Percentiles rank a stretch among this genome's conserved stretches.
phyloP scores from a whole-genome alignment of 2,113 vertebrate genomes.

The Pithys albifrons region DNA sequence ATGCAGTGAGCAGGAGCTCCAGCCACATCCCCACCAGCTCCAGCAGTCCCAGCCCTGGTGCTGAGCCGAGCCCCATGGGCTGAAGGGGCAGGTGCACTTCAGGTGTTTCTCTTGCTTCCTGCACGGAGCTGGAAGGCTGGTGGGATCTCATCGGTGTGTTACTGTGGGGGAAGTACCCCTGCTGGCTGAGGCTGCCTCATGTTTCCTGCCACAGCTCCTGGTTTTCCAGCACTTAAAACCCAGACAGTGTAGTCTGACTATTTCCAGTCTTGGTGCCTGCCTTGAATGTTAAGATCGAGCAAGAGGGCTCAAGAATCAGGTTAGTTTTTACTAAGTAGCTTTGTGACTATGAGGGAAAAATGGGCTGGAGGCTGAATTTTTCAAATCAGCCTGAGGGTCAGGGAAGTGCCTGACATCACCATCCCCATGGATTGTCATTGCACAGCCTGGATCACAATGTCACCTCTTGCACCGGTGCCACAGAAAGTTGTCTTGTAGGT shows the following conservation, averaged over 20 bases:
- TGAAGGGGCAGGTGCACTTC: neutral
- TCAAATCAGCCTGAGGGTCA: neutral
- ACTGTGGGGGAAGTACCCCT: neutral
- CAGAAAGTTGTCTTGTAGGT: neutral
- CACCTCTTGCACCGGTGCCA: neutral
- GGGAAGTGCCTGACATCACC: neutral
- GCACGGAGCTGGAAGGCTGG: neutral
- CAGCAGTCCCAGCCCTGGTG: neutral
- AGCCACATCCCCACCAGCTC: neutral
- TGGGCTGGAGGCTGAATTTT: neutral
- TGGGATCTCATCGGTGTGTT: accelerated
- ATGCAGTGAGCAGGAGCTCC: neutral
- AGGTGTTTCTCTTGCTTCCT: neutral
- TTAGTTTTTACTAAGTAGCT: neutral
- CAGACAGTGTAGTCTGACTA: neutral
- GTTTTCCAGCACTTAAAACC: neutral
- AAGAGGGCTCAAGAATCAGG: neutral
- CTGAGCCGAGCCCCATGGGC: neutral
- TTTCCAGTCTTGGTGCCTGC: neutral
- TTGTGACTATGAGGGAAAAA: neutral
- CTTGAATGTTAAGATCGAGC: neutral
- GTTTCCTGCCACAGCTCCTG: neutral
- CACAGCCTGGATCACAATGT: neutral
- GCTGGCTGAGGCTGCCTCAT: neutral
- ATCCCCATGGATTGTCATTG: neutral